Percentiles rank a stretch among this genome's conserved stretches.
Conservation (phyloP, 2,888 invertebrate genomes). For the Pardosa pseudoannulata region DNA sequence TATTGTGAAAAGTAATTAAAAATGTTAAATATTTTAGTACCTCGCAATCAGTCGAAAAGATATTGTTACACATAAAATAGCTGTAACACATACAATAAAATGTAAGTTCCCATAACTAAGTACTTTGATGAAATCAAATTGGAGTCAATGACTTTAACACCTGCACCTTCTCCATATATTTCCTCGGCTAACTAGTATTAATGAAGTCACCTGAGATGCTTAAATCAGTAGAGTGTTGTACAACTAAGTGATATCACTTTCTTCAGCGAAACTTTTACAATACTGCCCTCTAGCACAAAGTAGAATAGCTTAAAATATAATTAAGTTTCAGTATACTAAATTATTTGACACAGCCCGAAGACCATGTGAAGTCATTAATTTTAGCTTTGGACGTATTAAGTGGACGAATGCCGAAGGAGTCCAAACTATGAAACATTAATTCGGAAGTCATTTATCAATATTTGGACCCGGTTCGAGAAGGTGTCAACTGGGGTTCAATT, state of each 20-base stretch:
- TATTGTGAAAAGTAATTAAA: no score
- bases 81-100: no score
- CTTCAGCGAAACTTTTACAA: no score
- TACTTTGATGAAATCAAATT: background rate
- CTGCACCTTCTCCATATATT: background rate
- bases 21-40: no score
- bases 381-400: slow-evolving; percentile 61
- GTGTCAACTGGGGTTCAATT: slow-evolving; percentile 26
- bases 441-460: slow-evolving; percentile 39
- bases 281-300: slow-evolving; percentile 13
- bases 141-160: background rate
- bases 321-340: slow-evolving; percentile 61
- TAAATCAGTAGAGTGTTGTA: background rate
- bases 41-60: no score
- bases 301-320: slow-evolving; percentile 59
- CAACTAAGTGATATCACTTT: background rate
- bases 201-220: background rate
- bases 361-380: slow-evolving; percentile 60
- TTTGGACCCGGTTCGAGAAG: slow-evolving; percentile 16
- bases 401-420: slow-evolving; percentile 43
- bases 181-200: background rate
- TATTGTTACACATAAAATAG: no score
- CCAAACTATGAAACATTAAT: slow-evolving; percentile 51
- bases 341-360: slow-evolving; percentile 64
- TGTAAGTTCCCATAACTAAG: background rate